Evolutionary conservation across 2,113 vertebrate genomes (phyloP), one percentile per base, ranked within the genome.

Genomic region (Himantopus leucocephalus): DNA sequence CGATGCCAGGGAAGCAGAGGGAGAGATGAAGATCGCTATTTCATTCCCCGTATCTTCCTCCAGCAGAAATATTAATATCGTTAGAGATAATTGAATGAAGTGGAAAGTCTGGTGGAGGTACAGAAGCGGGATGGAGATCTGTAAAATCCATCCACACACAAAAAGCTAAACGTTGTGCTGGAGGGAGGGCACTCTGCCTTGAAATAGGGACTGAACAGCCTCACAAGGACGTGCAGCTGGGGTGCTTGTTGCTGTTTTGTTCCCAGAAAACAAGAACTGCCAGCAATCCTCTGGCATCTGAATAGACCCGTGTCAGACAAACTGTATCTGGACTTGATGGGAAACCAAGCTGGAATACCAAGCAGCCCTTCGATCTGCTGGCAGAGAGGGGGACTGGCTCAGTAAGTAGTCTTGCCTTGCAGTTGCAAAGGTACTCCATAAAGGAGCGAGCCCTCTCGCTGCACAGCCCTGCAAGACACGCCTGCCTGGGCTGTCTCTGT

Each of bases 161-260:
- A 45, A 88, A 90, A 80, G 67, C 82, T 62, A n/a, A 85, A 74
- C 29, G 32, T 45, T 68, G 87, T 27, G 17, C 56, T 73, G 87
- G 92, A 88, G 80, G 80, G n/a, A 83, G 94, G 90, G 72, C 90
- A 83, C 63, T 88, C 72, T 97, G 97, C 95, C 95, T 97, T 85
- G 67, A 92, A 96, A 83, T 1, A 39, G 90, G 92, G 90, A 85
- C 91, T 50, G 62, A 93, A 80, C 91, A 79, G 60, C 75, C 83
- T 95, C 85, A 47, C 83, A 75, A 95, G 77, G 92, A 92, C 43
- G 19, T 94, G 88, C 92, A 90, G 95, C 97, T 92, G 94, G 92
- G 90, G 35, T 66, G 94, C 96, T 94, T 48, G 83, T 79, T 88
- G 81, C 77, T 80, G 37, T 93, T 97, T 96, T 95, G 95, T 94